Conservation (phyloP, 2,797 vertebrate genomes). For the Smutsia gigantea region DNA sequence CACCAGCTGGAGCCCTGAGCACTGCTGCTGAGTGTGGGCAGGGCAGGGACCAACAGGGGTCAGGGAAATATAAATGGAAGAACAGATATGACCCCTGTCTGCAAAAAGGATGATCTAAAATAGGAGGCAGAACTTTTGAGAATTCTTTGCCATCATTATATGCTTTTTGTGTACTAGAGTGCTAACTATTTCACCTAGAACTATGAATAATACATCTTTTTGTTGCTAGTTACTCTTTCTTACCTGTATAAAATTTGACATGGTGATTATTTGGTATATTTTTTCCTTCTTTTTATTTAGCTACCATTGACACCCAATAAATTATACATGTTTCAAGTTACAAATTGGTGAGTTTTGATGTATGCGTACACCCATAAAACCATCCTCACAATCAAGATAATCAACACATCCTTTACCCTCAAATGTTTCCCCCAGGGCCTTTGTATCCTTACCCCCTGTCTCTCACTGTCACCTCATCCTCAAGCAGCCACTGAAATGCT, state of each 20-base stretch:
- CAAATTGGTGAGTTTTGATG: background rate
- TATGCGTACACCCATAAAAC: background rate
- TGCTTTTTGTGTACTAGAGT: background rate
- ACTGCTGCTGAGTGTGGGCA: background rate
- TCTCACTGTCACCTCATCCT: background rate
- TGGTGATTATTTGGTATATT: background rate
- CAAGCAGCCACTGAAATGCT: background rate
- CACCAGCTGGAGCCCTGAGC: background rate
- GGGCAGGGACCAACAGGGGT: background rate
- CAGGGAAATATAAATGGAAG: background rate
- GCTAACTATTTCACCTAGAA: background rate
- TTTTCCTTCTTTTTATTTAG: background rate
- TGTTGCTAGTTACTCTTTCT: background rate
- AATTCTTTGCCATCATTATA: background rate
- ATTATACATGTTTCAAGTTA: background rate
- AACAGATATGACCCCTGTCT: background rate
- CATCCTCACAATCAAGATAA: background rate
- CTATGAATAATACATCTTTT: background rate
- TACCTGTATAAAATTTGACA: background rate
- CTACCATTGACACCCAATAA: background rate
- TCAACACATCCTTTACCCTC: background rate
- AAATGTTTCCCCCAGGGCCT: background rate
- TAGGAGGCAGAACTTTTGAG: background rate
- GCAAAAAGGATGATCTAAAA: background rate
- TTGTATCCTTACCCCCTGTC: background rate